These are phyloP conservation scores for Pristionchus exspectatus DNA, from an alignment of 2,888 invertebrate species.

Conservation along the genomic window DNA sequence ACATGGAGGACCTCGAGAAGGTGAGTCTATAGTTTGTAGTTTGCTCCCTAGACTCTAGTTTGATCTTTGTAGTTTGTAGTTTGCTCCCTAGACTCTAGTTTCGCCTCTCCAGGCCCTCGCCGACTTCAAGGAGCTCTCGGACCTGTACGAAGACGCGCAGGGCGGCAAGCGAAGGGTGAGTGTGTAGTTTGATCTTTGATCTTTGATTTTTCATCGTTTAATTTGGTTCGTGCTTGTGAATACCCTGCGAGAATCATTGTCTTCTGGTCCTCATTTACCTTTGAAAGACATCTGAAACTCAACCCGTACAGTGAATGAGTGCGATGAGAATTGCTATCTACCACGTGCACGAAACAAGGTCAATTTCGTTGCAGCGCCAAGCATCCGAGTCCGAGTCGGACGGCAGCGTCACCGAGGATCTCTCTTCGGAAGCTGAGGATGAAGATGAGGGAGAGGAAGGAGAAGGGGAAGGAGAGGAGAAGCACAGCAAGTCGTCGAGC, in stretches of 20 bases:
- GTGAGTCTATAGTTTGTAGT: background rate
- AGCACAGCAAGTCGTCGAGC: background rate
- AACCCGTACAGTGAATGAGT: background rate
- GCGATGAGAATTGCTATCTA: background rate
- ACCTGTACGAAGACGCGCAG: slow-evolving; percentile 56
- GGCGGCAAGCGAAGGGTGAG: slow-evolving; percentile 48
- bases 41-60: slow-evolving; percentile 18
- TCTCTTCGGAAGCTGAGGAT: slow-evolving; percentile 10
- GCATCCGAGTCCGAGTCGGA: slow-evolving; percentile 45
- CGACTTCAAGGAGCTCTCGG: slow-evolving; percentile 66
- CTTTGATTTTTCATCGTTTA: background rate
- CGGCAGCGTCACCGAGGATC: background rate
- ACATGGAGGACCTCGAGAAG: slow-evolving; percentile 67
- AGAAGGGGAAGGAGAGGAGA: slow-evolving; percentile 6
- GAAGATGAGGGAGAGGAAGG: background rate
- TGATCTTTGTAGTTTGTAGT: background rate
- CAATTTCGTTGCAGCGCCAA: background rate
- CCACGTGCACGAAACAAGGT: too few species aligned
- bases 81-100: background rate
- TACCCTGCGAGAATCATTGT: too few species aligned
- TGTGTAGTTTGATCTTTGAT: background rate
- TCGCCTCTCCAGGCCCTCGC: slow-evolving; percentile 60
- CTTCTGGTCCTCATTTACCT: background rate
- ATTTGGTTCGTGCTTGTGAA: background rate
- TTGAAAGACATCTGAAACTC: background rate